phyloP scores from a whole-genome alignment of 2,113 vertebrate species.

The Gobio gobio region DNA sequence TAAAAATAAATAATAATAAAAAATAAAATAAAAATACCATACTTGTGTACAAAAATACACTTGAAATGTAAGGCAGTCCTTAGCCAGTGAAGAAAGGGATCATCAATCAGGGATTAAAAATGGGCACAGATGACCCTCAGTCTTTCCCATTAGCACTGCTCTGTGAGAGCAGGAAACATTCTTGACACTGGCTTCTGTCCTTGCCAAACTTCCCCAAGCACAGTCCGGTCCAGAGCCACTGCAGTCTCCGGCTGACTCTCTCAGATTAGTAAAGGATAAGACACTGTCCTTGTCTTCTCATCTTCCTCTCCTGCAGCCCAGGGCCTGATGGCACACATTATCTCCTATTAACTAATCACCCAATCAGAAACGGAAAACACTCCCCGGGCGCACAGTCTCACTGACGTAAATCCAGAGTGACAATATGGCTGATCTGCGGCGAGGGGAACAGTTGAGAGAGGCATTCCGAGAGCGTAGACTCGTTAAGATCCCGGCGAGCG shows the following conservation, averaged over 20 bases:
- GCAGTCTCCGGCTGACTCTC: constrained; percentile 10
- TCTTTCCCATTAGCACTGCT: constrained; percentile 40
- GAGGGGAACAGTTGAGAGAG: neutral
- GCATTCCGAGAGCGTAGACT: neutral
- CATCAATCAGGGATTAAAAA: constrained; percentile 40
- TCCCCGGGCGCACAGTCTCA: constrained; percentile 33
- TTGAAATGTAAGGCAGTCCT: neutral
- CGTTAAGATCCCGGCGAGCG: constrained; percentile 24
- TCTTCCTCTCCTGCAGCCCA: constrained; percentile 38
- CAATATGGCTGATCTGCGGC: constrained; percentile 48
- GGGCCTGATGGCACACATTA: constrained; percentile 60
- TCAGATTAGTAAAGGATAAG: constrained; percentile 37
- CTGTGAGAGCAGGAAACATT: constrained; percentile 2
- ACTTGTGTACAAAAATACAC: neutral
- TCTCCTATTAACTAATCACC: constrained; percentile 63
- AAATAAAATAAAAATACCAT: too few relatives aligned
- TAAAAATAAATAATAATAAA: too few relatives aligned
- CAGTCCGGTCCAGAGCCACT: neutral
- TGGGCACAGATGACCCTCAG: constrained; percentile 44
- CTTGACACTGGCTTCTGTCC: constrained; percentile 39
- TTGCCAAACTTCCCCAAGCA: constrained; percentile 34
- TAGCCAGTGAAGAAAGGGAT: neutral
- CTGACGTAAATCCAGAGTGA: constrained; percentile 54
- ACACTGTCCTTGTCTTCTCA: constrained; percentile 45
- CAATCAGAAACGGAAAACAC: constrained; percentile 48